These are phyloP conservation scores for Trachymyrmex cornetzi DNA, from an alignment of 1,140 invertebrate species.

Conservation along the genomic window DNA sequence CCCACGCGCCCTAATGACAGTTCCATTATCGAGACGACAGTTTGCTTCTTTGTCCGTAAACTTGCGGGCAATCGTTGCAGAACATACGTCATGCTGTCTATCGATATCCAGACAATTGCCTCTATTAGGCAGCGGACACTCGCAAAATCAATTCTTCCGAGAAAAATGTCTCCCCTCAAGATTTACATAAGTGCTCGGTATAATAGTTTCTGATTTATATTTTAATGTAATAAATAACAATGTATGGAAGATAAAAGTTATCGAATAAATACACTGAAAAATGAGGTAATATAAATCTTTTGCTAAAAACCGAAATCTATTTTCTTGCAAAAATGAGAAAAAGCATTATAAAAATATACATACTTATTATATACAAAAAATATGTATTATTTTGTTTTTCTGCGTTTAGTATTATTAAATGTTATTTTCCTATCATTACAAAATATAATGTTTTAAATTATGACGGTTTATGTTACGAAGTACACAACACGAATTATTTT, in stretches of 20 bases:
- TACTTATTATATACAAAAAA: background rate
- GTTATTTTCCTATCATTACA: background rate
- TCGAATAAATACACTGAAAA: background rate
- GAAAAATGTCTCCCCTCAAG: background rate
- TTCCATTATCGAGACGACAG: constrained; percentile 58
- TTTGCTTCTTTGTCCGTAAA: constrained; percentile 67
- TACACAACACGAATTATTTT: constrained; percentile 4
- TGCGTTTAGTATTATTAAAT: background rate
- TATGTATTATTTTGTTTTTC: background rate
- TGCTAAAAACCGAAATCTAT: background rate
- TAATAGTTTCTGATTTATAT: constrained; percentile 11
- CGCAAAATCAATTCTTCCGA: constrained; percentile 18
- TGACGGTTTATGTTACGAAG: background rate
- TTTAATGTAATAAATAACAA: background rate
- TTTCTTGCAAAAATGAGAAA: background rate
- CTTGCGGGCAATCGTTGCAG: constrained; percentile 51
- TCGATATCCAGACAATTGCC: constrained; percentile 52
- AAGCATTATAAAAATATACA: background rate
- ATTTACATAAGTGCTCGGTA: constrained; percentile 13
- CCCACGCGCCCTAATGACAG: constrained; percentile 60
- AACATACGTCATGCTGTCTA: constrained; percentile 55
- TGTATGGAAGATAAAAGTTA: background rate
- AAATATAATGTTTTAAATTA: background rate
- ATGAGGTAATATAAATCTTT: background rate
- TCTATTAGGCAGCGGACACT: constrained; percentile 40